These are phyloP conservation scores for Poecilia wingei DNA, from an alignment of 2,797 vertebrate genomes.

Conservation along the genomic window DNA sequence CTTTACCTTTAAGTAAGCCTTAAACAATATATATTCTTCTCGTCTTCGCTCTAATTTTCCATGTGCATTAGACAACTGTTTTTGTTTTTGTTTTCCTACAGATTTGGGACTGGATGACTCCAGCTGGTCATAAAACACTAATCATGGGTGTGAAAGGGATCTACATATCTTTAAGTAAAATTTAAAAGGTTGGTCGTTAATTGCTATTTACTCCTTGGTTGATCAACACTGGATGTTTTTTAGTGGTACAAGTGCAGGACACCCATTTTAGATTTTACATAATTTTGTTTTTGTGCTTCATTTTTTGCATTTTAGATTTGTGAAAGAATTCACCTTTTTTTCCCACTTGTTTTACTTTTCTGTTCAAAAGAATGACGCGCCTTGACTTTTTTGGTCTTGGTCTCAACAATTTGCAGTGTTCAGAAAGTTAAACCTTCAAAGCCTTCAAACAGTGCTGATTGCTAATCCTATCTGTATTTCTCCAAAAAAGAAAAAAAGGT, in stretches of 20 bases:
- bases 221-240: not conserved
- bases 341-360: not conserved
- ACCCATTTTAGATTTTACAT: not conserved
- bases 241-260: not conserved
- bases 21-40: not conserved
- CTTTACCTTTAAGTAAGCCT: not conserved
- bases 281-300: not conserved
- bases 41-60: not conserved
- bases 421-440: not conserved
- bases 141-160: not conserved
- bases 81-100: not conserved
- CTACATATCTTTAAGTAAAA: not conserved
- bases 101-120: not conserved
- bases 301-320: not conserved
- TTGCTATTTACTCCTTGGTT: not conserved
- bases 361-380: not conserved
- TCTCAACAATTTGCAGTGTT: not conserved
- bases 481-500: constrained; percentile 19
- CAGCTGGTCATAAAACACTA: not conserved
- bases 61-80: not conserved
- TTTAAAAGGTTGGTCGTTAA: not conserved
- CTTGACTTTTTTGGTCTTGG: not conserved
- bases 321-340: not conserved
- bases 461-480: constrained; percentile 13
- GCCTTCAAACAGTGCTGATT: constrained; percentile 10